phyloP scores from a whole-genome alignment of 1,140 invertebrate genomes.

The Hermatobates lingyangjiaoensis region DNA sequence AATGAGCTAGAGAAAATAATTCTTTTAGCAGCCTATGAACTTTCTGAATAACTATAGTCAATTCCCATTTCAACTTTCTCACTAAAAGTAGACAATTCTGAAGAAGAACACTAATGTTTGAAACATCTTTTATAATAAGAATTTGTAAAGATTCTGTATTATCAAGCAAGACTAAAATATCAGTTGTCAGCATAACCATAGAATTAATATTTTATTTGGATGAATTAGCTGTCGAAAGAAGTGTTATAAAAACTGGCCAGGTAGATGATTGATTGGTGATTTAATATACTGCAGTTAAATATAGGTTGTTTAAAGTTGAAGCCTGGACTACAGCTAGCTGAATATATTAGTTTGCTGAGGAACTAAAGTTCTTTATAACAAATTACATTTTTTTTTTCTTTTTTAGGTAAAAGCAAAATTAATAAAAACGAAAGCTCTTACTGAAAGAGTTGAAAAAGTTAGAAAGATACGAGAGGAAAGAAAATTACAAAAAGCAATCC shows the following conservation, averaged over 20 bases:
- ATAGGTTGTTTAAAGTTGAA: neutral
- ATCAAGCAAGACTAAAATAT: too few relatives aligned
- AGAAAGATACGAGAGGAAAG: slow-evolving; percentile 72
- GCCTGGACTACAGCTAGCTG: neutral
- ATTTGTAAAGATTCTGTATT: too few relatives aligned
- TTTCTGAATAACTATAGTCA: too few relatives aligned
- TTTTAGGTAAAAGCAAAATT: slow-evolving; percentile 55
- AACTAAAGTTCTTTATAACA: too few relatives aligned
- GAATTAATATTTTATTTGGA: neutral
- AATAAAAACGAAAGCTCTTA: slow-evolving; percentile 60
- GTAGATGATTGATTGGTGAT: neutral
- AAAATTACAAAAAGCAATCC: slow-evolving; percentile 81
- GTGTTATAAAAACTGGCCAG: neutral
- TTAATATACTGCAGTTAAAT: neutral
- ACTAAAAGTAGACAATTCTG: too few relatives aligned
- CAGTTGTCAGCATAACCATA: too few relatives aligned
- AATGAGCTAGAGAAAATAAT: too few relatives aligned
- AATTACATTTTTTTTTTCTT: slow-evolving; percentile 2
- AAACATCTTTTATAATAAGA: too few relatives aligned
- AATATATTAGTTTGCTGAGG: neutral
- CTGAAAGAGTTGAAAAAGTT: slow-evolving; percentile 73
- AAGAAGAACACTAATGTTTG: too few relatives aligned
- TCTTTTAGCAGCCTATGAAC: too few relatives aligned
- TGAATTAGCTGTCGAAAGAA: neutral
- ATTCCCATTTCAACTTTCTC: too few relatives aligned